phyloP scores from a whole-genome alignment of 37 sponge, comb jelly and placozoan genomes.

The Spongilla lacustris region DNA sequence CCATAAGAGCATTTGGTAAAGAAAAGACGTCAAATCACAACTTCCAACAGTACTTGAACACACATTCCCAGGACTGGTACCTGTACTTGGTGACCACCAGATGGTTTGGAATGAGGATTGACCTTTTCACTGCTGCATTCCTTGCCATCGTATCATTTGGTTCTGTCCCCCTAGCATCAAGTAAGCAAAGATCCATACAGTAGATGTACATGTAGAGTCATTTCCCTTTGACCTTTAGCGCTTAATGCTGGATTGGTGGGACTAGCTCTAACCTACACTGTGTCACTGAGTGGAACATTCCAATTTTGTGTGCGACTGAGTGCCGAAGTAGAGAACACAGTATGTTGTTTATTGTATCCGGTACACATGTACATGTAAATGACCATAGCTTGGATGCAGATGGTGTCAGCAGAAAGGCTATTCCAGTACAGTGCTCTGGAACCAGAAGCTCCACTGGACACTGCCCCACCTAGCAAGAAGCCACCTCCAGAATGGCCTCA shows the following conservation, averaged over 20 bases:
- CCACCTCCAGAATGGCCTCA: conserved; percentile 72
- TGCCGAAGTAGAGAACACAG: conserved; percentile 84
- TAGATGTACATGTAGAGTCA: neutral
- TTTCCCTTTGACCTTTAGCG: neutral
- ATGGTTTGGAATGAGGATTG: conserved; percentile 83
- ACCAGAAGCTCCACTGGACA: conserved; percentile 55
- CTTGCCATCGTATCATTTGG: conserved; percentile 58
- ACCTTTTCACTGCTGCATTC: conserved; percentile 50
- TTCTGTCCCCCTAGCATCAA: conserved; percentile 54
- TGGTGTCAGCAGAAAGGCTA: conserved; percentile 81
- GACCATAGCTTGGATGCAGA: conserved; percentile 31
- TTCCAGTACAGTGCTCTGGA: conserved; percentile 58
- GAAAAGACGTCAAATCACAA: conserved; percentile 15
- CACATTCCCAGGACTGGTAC: conserved; percentile 72
- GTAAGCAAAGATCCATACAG: conserved; percentile 17
- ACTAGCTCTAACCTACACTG: conserved; percentile 66
- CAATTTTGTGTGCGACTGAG: conserved; percentile 80
- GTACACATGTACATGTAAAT: neutral
- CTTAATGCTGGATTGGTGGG: conserved; percentile 68
- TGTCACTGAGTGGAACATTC: conserved; percentile 75
- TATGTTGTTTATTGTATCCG: conserved; percentile 21
- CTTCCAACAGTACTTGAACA: conserved; percentile 58
- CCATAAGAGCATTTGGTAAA: conserved; percentile 62
- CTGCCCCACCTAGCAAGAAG: conserved; percentile 17
- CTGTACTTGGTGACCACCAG: conserved; percentile 57